phyloP scores from a whole-genome alignment of 2,113 vertebrate genomes.

The Atlantisia rogersi region DNA sequence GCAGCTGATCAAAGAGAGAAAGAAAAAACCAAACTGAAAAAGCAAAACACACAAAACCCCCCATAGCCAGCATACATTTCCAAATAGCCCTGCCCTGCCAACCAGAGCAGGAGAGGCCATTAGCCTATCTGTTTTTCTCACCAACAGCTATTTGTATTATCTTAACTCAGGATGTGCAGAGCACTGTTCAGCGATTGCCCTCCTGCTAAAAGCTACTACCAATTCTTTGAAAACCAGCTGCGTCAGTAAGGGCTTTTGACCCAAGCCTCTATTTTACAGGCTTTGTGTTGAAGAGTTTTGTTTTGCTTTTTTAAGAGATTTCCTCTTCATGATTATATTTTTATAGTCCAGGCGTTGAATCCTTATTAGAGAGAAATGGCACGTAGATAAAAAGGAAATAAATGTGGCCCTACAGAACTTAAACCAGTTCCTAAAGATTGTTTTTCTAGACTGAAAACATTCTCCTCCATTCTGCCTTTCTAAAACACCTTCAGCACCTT shows the following conservation, averaged over 20 bases:
- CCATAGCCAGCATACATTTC: neutral
- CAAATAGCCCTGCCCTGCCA: neutral
- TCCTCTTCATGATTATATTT: neutral
- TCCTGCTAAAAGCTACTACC: neutral
- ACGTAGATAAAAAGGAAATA: neutral
- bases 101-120: neutral
- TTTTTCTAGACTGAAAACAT: neutral
- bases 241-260: neutral
- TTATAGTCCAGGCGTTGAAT: neutral
- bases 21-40: neutral
- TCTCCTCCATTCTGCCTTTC: neutral
- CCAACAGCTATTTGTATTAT: neutral
- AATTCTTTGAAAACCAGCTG: neutral
- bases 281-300: neutral
- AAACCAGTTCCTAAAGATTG: neutral
- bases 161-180: neutral
- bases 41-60: accelerated
- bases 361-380: neutral
- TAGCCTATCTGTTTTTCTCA: neutral
- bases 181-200: neutral
- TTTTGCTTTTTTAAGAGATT: neutral
- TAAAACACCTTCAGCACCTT: neutral
- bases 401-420: neutral
- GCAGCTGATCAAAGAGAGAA: neutral
- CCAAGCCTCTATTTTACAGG: neutral